Conservation (phyloP, 2,888 invertebrate genomes). For the Rhagophthalmus giganteus region DNA sequence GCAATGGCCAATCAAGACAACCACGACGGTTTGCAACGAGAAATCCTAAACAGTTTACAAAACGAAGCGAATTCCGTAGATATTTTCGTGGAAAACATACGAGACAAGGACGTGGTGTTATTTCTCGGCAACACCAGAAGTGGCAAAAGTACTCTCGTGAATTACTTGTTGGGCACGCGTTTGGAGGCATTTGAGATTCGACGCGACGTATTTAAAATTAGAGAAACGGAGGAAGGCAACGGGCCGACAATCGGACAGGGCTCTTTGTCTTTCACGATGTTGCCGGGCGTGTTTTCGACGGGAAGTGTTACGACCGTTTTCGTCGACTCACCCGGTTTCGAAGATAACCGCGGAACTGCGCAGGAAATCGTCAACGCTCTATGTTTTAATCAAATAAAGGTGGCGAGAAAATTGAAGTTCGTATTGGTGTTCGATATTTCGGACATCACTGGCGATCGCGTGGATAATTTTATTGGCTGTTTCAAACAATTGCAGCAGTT, state of each 20-base stretch:
- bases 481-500: slow-evolving; percentile 4
- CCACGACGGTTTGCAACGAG: too few relatives aligned
- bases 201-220: slow-evolving; percentile 2
- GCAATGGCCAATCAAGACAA: too few relatives aligned
- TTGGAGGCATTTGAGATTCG: background rate
- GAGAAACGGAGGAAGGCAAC: background rate
- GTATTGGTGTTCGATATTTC: slow-evolving; percentile 15
- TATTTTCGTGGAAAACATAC: background rate
- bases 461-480: slow-evolving; percentile 6
- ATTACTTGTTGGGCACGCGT: slow-evolving; percentile 1
- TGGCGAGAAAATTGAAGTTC: slow-evolving; percentile 10
- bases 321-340: slow-evolving; percentile 17
- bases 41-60: slow-evolving; percentile 4
- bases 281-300: background rate
- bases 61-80: background rate
- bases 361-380: slow-evolving; percentile 17
- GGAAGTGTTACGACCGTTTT: background rate
- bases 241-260: slow-evolving; percentile 10
- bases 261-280: slow-evolving; percentile 1
- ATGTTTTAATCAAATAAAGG: slow-evolving; percentile 11
- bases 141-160: slow-evolving; percentile 15
- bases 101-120: slow-evolving; percentile 6
- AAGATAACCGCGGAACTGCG: slow-evolving; percentile 16
- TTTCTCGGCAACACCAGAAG: slow-evolving; percentile 16
- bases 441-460: slow-evolving; percentile 8